Conservation (phyloP, 2,113 vertebrate genomes). For the Coturnix japonica region DNA sequence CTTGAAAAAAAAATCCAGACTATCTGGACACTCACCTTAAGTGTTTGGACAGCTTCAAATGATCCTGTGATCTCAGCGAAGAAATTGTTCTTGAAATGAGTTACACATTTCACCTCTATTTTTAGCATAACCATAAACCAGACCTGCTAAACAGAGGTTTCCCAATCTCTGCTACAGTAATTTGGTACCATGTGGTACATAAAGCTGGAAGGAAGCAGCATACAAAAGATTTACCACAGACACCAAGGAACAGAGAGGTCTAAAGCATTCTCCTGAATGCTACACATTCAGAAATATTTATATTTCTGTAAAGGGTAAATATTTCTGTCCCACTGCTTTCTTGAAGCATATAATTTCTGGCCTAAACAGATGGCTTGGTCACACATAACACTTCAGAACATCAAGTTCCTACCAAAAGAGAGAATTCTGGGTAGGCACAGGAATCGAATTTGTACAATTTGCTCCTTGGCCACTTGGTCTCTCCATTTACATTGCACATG, state of each 20-base stretch:
- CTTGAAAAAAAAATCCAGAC: constrained; percentile 8
- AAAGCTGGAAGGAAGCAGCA: constrained; percentile 20
- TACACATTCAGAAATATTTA: not conserved
- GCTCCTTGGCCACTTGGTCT: not conserved
- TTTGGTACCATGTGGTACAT: not conserved
- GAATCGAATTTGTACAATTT: not conserved
- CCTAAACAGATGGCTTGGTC: not conserved
- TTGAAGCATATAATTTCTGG: not conserved
- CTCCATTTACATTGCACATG: not conserved
- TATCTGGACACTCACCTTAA: constrained; percentile 43
- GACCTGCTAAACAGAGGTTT: constrained; percentile 57
- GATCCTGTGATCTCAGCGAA: constrained; percentile 62
- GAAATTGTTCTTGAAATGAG: constrained; percentile 62
- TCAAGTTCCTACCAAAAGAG: not conserved
- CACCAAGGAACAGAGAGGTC: constrained; percentile 27
- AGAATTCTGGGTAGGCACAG: not conserved
- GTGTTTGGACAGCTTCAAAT: constrained; percentile 61
- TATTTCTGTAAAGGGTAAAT: not conserved
- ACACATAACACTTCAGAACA: not conserved
- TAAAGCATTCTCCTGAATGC: constrained; percentile 7
- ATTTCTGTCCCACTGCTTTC: not conserved
- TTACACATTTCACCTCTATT: constrained; percentile 61
- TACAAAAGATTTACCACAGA: not conserved
- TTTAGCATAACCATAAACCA: constrained; percentile 64
- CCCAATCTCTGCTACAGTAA: constrained; percentile 45